phyloP scores from a whole-genome alignment of 2,113 vertebrate genomes.

The Phoxinus phoxinus region DNA sequence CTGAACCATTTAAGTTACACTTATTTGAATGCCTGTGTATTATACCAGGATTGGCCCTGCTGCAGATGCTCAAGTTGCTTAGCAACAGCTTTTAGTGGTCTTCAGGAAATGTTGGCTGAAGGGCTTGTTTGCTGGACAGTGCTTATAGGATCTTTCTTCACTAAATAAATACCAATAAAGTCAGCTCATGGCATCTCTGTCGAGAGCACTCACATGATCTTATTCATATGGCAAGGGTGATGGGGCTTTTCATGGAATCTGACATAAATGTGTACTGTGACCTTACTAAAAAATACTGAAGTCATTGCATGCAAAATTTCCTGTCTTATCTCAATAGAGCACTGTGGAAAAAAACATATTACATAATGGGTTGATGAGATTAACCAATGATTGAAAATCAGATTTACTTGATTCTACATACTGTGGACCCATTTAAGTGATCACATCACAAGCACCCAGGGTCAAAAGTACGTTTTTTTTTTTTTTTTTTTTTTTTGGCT shows the following conservation, averaged over 20 bases:
- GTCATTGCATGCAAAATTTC: neutral
- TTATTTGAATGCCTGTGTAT: constrained; percentile 7
- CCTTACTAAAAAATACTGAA: neutral
- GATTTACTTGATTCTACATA: neutral
- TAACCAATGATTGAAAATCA: neutral
- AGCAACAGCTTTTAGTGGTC: constrained; percentile 46
- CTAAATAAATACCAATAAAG: constrained; percentile 36
- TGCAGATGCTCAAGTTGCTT: constrained; percentile 44
- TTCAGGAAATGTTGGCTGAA: constrained; percentile 24
- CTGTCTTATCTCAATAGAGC: neutral
- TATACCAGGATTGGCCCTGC: constrained; percentile 31
- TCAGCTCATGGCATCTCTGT: constrained; percentile 28
- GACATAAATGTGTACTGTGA: neutral
- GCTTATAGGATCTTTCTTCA: constrained; percentile 27
- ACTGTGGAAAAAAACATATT: neutral
- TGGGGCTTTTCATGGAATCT: neutral
- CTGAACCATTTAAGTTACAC: neutral
- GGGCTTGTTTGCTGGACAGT: constrained; percentile 32
- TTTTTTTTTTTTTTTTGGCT: neutral
- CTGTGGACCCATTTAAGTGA: neutral
- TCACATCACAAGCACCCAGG: neutral
- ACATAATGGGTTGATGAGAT: neutral
- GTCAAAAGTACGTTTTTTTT: neutral
- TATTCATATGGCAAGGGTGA: constrained; percentile 31
- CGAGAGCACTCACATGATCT: constrained; percentile 2